phyloP scores from a whole-genome alignment of 1,140 invertebrate genomes.

The Drosophila truncata region DNA sequence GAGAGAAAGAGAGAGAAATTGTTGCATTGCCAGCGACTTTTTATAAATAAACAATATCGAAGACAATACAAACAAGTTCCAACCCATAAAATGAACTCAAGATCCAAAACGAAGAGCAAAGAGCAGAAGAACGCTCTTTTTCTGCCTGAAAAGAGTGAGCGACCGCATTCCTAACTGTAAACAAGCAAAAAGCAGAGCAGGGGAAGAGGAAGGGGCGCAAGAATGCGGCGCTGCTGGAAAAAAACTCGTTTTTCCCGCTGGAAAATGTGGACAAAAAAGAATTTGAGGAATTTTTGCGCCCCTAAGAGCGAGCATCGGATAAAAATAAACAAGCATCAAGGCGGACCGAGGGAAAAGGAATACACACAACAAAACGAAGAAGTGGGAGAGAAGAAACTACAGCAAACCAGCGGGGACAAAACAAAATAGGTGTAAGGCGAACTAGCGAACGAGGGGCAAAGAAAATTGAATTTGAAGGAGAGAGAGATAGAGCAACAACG shows the following conservation, averaged over 20 bases:
- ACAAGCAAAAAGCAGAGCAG: conserved; percentile 68
- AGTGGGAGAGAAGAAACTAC: conserved; percentile 32
- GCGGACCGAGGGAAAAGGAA: conserved; percentile 19
- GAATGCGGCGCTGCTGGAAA: conserved; percentile 74
- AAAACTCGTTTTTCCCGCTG: conserved; percentile 77
- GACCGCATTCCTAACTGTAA: conserved; percentile 81
- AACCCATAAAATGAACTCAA: conserved; percentile 19
- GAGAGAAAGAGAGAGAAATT: conserved; percentile 48
- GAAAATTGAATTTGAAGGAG: conserved; percentile 24
- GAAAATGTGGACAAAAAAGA: conserved; percentile 72
- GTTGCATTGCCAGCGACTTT: conserved; percentile 42
- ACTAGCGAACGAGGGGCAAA: conserved; percentile 25
- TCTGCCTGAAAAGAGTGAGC: conserved; percentile 34
- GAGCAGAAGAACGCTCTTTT: conserved; percentile 54
- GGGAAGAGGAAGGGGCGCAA: conserved; percentile 14
- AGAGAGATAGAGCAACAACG: conserved; percentile 51
- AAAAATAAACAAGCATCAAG: conserved; percentile 60
- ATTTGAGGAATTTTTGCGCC: conserved; percentile 76
- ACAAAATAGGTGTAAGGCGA: conserved; percentile 63
- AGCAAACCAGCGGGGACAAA: conserved; percentile 59
- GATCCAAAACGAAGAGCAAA: conserved; percentile 26
- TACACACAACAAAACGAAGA: conserved; percentile 60
- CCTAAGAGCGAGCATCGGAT: conserved; percentile 44
- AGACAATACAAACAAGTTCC: conserved; percentile 36
- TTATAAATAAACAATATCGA: conserved; percentile 46